These are phyloP conservation scores for Crocodylus rhombifer DNA, from an alignment of 2,797 vertebrate genomes.

Conservation along the genomic window DNA sequence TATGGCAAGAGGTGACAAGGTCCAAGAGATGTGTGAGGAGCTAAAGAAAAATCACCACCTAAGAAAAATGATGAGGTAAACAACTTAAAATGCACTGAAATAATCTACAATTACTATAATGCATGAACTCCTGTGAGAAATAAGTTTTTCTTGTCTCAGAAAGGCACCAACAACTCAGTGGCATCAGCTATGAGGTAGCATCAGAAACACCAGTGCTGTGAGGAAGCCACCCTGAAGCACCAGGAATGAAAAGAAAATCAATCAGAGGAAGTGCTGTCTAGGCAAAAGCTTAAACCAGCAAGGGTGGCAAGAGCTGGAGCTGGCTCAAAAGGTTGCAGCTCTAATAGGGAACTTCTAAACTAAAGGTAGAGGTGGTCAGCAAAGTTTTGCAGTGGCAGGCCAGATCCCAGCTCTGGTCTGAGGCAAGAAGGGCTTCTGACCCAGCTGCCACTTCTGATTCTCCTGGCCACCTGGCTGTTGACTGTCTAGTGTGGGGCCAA, in stretches of 20 bases:
- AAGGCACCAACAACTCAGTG: not conserved
- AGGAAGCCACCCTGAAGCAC: conserved; percentile 75
- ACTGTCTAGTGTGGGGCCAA: too few relatives aligned
- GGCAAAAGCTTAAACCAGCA: not conserved
- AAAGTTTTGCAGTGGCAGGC: not conserved
- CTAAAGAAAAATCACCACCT: not conserved
- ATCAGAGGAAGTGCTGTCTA: not conserved
- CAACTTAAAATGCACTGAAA: not conserved
- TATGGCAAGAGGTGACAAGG: not conserved
- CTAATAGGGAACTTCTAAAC: conserved; percentile 1
- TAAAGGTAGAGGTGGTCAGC: not conserved
- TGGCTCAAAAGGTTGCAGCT: conserved; percentile 31
- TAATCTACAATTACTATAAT: not conserved
- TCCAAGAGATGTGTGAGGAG: not conserved
- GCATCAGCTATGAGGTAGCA: conserved; percentile 25
- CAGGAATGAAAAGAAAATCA: conserved; percentile 57
- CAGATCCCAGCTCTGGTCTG: too few relatives aligned
- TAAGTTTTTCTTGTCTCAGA: not conserved
- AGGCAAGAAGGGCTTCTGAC: too few relatives aligned
- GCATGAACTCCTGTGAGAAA: conserved; percentile 25
- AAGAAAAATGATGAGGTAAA: not conserved
- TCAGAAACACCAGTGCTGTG: conserved; percentile 52
- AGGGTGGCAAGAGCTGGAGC: conserved; percentile 40
- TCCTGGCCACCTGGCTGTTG: too few relatives aligned
- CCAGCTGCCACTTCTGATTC: too few relatives aligned